phyloP scores from a whole-genome alignment of 2,888 invertebrate species.

The Hedya salicella region DNA sequence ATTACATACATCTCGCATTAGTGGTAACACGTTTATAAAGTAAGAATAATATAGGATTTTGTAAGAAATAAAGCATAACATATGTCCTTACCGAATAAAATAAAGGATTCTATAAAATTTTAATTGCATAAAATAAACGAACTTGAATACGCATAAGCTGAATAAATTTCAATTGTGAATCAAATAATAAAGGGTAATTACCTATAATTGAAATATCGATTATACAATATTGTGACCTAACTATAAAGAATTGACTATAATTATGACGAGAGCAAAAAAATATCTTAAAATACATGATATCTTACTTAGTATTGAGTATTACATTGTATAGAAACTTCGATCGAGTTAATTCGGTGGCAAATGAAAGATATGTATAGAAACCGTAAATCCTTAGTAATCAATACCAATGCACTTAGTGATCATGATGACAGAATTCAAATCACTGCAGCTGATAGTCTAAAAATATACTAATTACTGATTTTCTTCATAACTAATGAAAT shows the following conservation, averaged over 20 bases:
- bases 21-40: conserved; percentile 49
- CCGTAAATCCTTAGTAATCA: conserved; percentile 46
- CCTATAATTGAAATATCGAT: conserved; percentile 38
- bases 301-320: conserved; percentile 69
- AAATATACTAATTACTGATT: background rate
- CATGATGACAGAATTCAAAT: conserved; percentile 1
- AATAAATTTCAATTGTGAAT: conserved; percentile 29
- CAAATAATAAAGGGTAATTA: conserved; percentile 15
- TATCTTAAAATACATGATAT: conserved; percentile 55
- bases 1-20: conserved; percentile 46
- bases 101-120: conserved; percentile 33
- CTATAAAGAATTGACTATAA: conserved; percentile 71
- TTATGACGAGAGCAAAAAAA: conserved; percentile 75
- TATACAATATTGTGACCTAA: conserved; percentile 59
- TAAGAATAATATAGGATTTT: conserved; percentile 40
- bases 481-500: background rate
- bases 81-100: conserved; percentile 20
- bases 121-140: conserved; percentile 34
- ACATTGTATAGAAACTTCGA: conserved; percentile 52
- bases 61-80: conserved; percentile 12
- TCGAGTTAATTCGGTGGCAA: conserved; percentile 73
- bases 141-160: conserved; percentile 22
- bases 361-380: conserved; percentile 61
- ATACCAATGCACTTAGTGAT: background rate
- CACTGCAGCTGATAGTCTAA: background rate